phyloP scores from a whole-genome alignment of 1,140 invertebrate species.

The Anoplolepis gracilipes region DNA sequence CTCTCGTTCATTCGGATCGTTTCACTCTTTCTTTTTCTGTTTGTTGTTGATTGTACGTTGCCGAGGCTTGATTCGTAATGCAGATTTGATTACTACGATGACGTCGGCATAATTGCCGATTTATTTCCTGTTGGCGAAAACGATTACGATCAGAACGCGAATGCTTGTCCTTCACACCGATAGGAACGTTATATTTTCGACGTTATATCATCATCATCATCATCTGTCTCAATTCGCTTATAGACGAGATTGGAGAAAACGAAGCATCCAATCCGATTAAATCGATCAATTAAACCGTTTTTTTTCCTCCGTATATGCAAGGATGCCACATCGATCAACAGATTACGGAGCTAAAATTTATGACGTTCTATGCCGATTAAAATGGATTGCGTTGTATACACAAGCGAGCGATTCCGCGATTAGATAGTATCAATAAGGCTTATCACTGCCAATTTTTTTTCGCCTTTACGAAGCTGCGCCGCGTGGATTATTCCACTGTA shows the following conservation, averaged over 20 bases:
- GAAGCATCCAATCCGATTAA: neutral
- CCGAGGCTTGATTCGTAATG: neutral
- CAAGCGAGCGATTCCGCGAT: constrained; percentile 36
- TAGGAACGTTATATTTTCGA: neutral
- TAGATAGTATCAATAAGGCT: constrained; percentile 38
- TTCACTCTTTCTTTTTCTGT: neutral
- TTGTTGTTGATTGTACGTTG: neutral
- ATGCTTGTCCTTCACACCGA: neutral
- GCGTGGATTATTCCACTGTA: constrained; percentile 44
- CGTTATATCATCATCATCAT: neutral
- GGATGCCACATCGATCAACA: neutral
- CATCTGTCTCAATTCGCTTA: neutral
- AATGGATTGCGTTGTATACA: constrained; percentile 5
- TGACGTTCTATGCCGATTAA: constrained; percentile 20
- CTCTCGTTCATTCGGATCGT: neutral
- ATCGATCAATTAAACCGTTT: neutral
- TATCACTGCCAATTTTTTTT: constrained; percentile 40
- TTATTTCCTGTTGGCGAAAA: neutral
- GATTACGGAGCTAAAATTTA: neutral
- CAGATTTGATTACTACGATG: neutral
- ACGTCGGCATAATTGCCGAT: neutral
- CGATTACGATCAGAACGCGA: neutral
- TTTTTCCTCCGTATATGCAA: neutral
- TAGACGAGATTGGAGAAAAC: no score
- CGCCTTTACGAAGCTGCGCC: constrained; percentile 1